Evolutionary conservation across 2,797 vertebrate species (phyloP), one percentile per base, ranked within the genome.

Genomic region (Coccyzus lansbergi): DNA sequence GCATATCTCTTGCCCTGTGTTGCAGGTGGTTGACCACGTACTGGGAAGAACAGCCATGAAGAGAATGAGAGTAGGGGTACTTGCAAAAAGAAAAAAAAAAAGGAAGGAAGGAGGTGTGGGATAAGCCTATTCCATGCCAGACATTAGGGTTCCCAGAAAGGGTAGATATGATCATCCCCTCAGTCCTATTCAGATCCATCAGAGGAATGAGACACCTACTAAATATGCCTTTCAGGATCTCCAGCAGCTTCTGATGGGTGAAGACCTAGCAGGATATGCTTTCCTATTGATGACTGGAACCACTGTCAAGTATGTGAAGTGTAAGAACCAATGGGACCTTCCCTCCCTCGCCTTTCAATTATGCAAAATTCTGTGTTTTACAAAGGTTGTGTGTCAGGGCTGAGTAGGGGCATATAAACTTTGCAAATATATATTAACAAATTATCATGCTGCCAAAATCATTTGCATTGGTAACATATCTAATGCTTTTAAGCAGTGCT

Each of bases 391-490:
- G 69, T 51, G 69, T 76, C 86, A 93, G 71, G 86, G n/a, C 65
- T 78, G 17, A 90, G 48, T 12, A 82, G 48, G 46, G 72, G 29
- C 75, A 52, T 36, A 80, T 59, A 65, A 94, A 92, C 29, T 96
- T 97, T 94, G 86, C 65, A 96, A 92, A 95, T 93, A 87, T 18
- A 33, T 69, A 89, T 94, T 95, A 92, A 95, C 51, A 92, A 95
- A 92, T 95, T 86, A 95, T 58, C 38, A 68, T 90, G 36, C 71
- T 96, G 82, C 87, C 91, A 93, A 93, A 96, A 81, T 93, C 19
- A 44, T 92, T 95, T 87, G 58, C 92, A 82, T 93, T 93, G 92
- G 59, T 94, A 96, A 83, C 59, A 83, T 49, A 82, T 90, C 49
- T 92, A 96, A 89, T 91, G 51, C 49, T 96, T 80, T 96, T 96